A percentile compares a stretch with the other conserved stretches of the same genome.
These are phyloP conservation scores for Pelochelys cantorii DNA, from an alignment of 2,797 vertebrate species.

Conservation along the genomic window DNA sequence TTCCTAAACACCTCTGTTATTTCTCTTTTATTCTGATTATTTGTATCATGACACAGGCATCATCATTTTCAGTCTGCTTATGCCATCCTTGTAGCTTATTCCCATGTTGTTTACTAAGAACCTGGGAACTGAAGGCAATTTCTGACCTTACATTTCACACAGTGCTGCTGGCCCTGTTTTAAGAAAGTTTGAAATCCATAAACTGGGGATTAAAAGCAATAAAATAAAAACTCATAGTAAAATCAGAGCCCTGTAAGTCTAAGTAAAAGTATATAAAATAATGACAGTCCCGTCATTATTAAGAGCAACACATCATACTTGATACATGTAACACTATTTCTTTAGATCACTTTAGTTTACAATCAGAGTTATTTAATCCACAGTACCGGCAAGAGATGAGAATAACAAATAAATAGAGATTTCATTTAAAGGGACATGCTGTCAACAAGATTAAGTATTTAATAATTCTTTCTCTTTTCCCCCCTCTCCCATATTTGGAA, in stretches of 20 bases:
- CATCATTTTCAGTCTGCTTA: neutral
- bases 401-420: neutral
- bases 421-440: neutral
- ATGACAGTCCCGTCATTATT: neutral
- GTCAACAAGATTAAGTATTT: fast-evolving
- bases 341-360: neutral
- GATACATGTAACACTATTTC: slow-evolving; percentile 1
- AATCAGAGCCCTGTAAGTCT: slow-evolving; percentile 10
- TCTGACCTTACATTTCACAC: slow-evolving; percentile 39
- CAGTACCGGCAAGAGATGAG: neutral
- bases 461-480: neutral
- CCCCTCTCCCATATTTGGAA: neutral
- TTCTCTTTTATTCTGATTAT: neutral
- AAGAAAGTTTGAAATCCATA: slow-evolving; percentile 26
- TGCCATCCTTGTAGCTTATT: slow-evolving; percentile 12
- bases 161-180: slow-evolving; percentile 7
- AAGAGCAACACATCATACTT: neutral
- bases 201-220: slow-evolving; percentile 11
- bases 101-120: neutral
- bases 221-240: neutral
- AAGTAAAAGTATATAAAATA: neutral
- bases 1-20: neutral
- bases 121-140: slow-evolving; percentile 4
- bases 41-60: neutral
- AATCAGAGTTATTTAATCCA: neutral